phyloP scores from a whole-genome alignment of 2,113 vertebrate genomes.

The Ciconia stormi region DNA sequence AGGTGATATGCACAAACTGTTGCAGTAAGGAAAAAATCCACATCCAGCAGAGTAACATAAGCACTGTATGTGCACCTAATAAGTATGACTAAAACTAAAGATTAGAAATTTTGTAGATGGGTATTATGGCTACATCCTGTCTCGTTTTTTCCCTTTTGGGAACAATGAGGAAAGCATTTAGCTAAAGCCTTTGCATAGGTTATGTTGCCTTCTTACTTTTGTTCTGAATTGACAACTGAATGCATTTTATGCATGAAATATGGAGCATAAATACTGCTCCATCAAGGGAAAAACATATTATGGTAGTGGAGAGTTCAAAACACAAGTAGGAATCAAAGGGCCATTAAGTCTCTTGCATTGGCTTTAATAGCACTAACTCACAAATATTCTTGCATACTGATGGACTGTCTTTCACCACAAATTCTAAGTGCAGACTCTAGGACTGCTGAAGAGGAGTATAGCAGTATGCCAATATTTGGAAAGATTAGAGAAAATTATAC shows the following conservation, averaged over 20 bases:
- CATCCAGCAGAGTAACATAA: background rate
- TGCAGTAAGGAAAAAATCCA: background rate
- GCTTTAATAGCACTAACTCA: background rate
- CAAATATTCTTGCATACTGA: background rate
- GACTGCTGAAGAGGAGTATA: background rate
- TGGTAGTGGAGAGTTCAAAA: background rate
- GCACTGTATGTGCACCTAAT: background rate
- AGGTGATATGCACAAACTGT: background rate
- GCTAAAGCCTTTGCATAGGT: constrained; percentile 1
- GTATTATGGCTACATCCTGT: background rate
- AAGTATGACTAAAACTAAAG: background rate
- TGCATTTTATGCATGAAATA: constrained; percentile 4
- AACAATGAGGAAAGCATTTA: constrained; percentile 30
- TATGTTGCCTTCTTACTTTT: background rate
- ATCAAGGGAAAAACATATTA: background rate
- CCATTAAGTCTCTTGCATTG: background rate
- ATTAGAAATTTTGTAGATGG: background rate
- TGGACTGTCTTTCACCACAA: background rate
- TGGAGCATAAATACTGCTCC: background rate
- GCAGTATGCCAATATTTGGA: background rate
- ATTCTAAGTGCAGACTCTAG: background rate
- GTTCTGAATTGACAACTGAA: background rate
- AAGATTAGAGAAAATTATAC: background rate
- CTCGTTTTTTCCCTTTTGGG: background rate
- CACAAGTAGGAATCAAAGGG: background rate